These are phyloP conservation scores for Xestia xanthographa DNA, from an alignment of 2,888 invertebrate species.

Conservation along the genomic window DNA sequence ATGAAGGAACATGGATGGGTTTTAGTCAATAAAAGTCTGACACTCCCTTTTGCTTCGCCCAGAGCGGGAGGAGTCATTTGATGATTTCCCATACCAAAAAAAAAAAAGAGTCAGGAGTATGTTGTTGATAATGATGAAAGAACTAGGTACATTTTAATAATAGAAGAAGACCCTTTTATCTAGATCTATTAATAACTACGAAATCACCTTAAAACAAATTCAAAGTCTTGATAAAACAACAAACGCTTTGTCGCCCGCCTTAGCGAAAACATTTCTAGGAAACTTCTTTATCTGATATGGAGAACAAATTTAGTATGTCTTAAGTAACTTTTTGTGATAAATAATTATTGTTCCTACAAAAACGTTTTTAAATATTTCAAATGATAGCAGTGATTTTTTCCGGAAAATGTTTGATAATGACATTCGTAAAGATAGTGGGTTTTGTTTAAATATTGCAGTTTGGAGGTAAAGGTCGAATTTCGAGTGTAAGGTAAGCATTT, in stretches of 20 bases:
- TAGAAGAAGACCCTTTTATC: not conserved
- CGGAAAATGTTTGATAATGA: not conserved
- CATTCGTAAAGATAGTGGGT: not conserved
- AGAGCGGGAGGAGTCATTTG: no score
- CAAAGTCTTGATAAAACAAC: constrained; percentile 7
- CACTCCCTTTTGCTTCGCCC: no score
- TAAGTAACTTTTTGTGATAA: constrained; percentile 51
- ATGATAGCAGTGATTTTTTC: constrained; percentile 41
- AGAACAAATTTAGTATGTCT: constrained; percentile 23
- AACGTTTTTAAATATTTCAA: constrained; percentile 29
- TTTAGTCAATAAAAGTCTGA: no score
- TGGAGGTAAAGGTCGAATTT: not conserved
- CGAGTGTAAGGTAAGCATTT: not conserved
- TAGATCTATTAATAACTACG: not conserved
- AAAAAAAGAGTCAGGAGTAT: no score
- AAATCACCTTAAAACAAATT: not conserved
- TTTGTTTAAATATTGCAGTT: not conserved
- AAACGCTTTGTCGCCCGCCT: constrained; percentile 21
- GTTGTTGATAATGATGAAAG: not conserved
- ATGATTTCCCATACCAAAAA: no score
- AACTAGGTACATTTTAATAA: not conserved
- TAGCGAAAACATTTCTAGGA: constrained; percentile 44
- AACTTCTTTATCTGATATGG: constrained; percentile 38
- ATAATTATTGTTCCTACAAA: constrained; percentile 14
- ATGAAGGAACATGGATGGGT: no score